Base-by-base conservation (phyloP, 2,888 invertebrate genomes). In the Acleris emargana region DNA sequence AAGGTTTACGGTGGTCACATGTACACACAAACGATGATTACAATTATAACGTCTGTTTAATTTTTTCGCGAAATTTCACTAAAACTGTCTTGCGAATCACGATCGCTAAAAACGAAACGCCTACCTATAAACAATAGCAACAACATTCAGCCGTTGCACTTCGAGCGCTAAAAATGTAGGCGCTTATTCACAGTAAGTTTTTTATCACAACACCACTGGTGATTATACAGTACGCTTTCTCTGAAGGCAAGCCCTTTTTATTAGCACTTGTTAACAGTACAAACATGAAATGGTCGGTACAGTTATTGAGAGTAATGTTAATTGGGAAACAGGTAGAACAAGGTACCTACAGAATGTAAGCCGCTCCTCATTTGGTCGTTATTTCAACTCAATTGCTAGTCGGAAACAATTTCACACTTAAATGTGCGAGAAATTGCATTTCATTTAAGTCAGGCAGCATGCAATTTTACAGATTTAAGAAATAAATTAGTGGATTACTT, bases 251-350 rank as follows among this genome's bases (percentile, higher is more conserved):
- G 42, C 50, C 55, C 55, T 50, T 58, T 58, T 53, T 53, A 64
- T 64, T 58, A 58, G 42, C n/a, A 11, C 52, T 58, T 63, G 45
- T 63, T 58, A 63, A 58, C 32, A 53, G 63, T 52, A 47, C 43
- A 52, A 52, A 52, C 58, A 32, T 17, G 58, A 63, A 58, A 50
- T 47, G 52, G 47, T 45, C 32, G 13, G 52, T 38, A 53, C 38
- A 62, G 54, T 60, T 60, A 28, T 38, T 16, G 7, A 18, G 53
- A 58, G 52, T 47, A 47, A 45, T 38, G 45, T 43, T 63, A 58
- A 63, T 58, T 63, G 51, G 51, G 51, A 22, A 52, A 52, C 20
- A 25, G 20, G 58, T 58, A 43, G 13, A 20, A 25, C 20, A n/a
- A 45, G 45, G 38, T 13, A 16, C n/a, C n/a, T n/a, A n/a, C 45